A percentile compares a stretch with the other conserved stretches of the same genome.
These are phyloP conservation scores for Rallus crepitans DNA, from an alignment of 2,797 vertebrate species.

Conservation along the genomic window DNA sequence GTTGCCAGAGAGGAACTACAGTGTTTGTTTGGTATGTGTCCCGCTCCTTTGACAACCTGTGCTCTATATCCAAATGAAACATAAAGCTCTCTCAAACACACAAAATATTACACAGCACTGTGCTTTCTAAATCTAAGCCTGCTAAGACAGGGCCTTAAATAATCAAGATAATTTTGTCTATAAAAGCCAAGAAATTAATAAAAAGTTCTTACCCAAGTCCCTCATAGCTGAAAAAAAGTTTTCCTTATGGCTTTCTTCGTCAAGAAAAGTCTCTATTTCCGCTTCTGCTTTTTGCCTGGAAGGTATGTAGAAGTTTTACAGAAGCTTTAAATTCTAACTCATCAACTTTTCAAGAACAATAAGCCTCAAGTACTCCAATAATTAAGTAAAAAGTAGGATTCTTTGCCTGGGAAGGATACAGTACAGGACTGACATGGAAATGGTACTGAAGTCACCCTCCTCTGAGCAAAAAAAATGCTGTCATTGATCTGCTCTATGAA, in stretches of 20 bases:
- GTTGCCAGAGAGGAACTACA: constrained; percentile 85
- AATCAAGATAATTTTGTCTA: neutral
- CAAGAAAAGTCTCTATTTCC: constrained; percentile 83
- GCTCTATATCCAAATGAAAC: constrained; percentile 75
- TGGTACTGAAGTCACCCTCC: neutral
- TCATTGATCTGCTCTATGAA: neutral
- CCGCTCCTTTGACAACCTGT: constrained; percentile 80
- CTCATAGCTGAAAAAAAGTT: constrained; percentile 80
- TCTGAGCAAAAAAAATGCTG: neutral
- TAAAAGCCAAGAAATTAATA: neutral
- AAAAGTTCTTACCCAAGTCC: constrained; percentile 82
- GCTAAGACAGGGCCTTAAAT: neutral
- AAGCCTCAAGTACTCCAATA: neutral
- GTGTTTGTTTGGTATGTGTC: constrained; percentile 78
- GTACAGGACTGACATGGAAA: neutral
- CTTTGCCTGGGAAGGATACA: neutral
- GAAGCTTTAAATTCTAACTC: neutral
- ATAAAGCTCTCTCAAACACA: constrained; percentile 61
- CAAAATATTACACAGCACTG: neutral
- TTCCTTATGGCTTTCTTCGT: constrained; percentile 76
- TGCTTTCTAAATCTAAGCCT: neutral
- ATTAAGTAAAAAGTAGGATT: neutral
- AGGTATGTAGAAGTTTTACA: neutral
- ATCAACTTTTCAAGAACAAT: neutral
- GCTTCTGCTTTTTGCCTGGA: constrained; percentile 85